Conservation (phyloP, 2,797 vertebrate species). For the Zenarchopterus dispar region DNA sequence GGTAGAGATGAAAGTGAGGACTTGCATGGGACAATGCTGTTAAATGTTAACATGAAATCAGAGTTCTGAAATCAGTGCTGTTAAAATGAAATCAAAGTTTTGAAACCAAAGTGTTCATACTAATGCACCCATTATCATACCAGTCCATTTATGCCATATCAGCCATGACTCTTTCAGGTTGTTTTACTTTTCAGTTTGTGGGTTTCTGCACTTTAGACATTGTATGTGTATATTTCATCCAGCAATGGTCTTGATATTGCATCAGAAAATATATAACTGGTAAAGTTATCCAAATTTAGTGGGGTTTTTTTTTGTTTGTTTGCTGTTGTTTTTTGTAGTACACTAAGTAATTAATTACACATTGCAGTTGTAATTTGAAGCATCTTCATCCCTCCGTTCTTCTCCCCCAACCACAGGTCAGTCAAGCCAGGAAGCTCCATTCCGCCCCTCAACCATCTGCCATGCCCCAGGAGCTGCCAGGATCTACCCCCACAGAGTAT, state of each 20-base stretch:
- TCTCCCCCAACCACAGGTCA: slow-evolving; percentile 29
- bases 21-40: slow-evolving; percentile 38
- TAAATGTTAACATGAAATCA: slow-evolving; percentile 46
- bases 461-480: slow-evolving; percentile 75
- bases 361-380: neutral
- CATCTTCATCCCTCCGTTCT: slow-evolving; percentile 11
- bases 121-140: too few relatives aligned
- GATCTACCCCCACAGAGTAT: slow-evolving; percentile 58
- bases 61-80: slow-evolving; percentile 38
- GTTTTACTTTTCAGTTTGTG: neutral
- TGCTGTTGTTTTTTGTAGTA: slow-evolving; percentile 1
- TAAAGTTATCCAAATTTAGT: neutral
- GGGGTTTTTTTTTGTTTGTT: neutral
- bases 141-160: slow-evolving; percentile 16
- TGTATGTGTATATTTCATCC: neutral
- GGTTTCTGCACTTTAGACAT: slow-evolving; percentile 2
- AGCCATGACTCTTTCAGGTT: slow-evolving; percentile 11
- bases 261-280: neutral
- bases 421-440: slow-evolving; percentile 59
- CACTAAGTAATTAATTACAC: slow-evolving; percentile 5
- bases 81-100: slow-evolving; percentile 35
- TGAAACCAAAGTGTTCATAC: slow-evolving; percentile 21
- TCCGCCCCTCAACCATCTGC: slow-evolving; percentile 75
- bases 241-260: slow-evolving; percentile 5
- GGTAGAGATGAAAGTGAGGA: slow-evolving; percentile 56